Conservation (phyloP, 2,113 vertebrate genomes). For the Platichthys flesus region DNA sequence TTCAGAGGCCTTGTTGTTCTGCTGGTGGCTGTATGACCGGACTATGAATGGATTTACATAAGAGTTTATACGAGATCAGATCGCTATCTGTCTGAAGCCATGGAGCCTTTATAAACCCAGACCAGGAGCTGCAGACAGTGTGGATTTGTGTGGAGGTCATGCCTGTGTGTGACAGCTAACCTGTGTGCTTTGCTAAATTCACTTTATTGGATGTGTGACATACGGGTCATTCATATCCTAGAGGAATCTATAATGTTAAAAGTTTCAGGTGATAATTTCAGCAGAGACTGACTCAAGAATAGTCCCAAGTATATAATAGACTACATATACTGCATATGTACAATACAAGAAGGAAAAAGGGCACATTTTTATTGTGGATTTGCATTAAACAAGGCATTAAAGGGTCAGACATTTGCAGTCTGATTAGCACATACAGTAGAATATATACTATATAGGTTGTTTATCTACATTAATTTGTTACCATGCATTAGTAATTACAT, state of each 20-base stretch:
- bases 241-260: constrained; percentile 16
- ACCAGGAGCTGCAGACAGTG: constrained; percentile 27
- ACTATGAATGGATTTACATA: constrained; percentile 48
- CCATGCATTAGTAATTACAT: too few relatives aligned
- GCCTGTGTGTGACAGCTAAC: constrained; percentile 11
- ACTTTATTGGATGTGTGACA: constrained; percentile 2
- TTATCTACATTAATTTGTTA: too few relatives aligned
- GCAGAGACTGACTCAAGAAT: constrained; percentile 12
- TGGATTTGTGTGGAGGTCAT: constrained; percentile 30
- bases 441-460: too few relatives aligned
- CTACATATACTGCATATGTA: not conserved
- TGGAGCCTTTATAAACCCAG: constrained; percentile 29
- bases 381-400: too few relatives aligned
- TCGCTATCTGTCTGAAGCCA: constrained; percentile 53
- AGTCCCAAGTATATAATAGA: constrained; percentile 1
- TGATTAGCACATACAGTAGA: too few relatives aligned
- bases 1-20: constrained; percentile 57
- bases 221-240: constrained; percentile 19
- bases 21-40: constrained; percentile 55
- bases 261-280: constrained; percentile 20
- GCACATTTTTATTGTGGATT: not conserved
- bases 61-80: constrained; percentile 68
- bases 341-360: not conserved
- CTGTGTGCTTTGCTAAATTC: constrained; percentile 17
- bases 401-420: too few relatives aligned